Base-by-base conservation (phyloP, 2,113 vertebrate species). In the Gobio gobio region DNA sequence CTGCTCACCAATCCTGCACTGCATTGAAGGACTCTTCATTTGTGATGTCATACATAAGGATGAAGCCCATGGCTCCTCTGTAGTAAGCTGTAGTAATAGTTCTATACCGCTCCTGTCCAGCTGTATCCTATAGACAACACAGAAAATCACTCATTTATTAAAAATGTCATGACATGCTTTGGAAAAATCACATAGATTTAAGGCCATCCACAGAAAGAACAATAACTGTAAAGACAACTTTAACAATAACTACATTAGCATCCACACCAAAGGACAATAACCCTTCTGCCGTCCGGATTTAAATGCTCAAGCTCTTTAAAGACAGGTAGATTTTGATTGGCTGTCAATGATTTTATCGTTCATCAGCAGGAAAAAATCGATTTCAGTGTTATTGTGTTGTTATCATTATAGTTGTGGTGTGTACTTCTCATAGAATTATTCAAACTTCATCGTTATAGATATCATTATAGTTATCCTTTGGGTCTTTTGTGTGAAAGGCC, bases 81-180 rank as follows among this genome's bases (percentile, higher is more conserved):
- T 99, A 99, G 91, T 99, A 99, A 33, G 98, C 98, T 9, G 98
- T 99, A 77, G 98, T 99, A 91, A 99, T 99, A 83, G 98, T 99
- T 88, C 98, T 95, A 91, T 99, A 99, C 18, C 98, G 94, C 91
- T 99, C 98, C 92, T 99, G 98, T n/a, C 98, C 98, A 18, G 98
- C 98, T 12, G 98, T 99, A 90, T 99, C 98, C 98, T 99, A 88
- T 29, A 83, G 86, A 88, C 59, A 90, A 80, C 88, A 51, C 72
- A 8, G 49, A 90, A 68, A 14, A 43, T 6, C 14, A 64, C 14
- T 16, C 26, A 29, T 29, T 29, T 24, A 29, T 29, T 29, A 29
- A 29, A 29, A 29, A 29, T 29, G 29, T 29, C 29, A 29, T 18
- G 5, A 33, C 3, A 66, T 33, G 29, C 14, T 66, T 33, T 66